Base-by-base conservation (phyloP, 2,888 invertebrate species). In the Lutraria lutraria region DNA sequence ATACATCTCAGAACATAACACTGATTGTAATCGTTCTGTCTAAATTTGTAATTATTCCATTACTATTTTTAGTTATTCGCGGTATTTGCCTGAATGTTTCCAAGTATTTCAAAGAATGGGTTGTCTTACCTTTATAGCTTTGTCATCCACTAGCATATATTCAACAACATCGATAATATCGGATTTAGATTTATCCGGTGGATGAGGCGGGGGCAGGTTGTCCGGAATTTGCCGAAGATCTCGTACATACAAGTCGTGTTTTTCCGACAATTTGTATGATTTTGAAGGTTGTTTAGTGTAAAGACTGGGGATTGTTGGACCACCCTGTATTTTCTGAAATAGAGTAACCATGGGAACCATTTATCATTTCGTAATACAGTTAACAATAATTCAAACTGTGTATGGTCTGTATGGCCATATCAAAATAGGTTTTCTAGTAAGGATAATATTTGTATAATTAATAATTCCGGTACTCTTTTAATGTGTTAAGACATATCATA, bases 111-210 rank as follows among this genome's bases (percentile, higher is more conserved):
- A 43, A 43, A 43, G 43, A 43, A n/a, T 8, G 8, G 43, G 8
- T 8, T 43, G 43, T 43, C 76, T n/a, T 92, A 95, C 95, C 92
- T 89, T 86, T 25, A 93, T 90, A 0, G 94, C 94, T 63, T 87
- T 89, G 53, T 93, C 92, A 86, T 95, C 95, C 15, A 94, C 89
- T 13, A 91, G 89, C 56, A 84, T 85, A 81, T 92, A 95, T 19
- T 92, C 92, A 13, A 82, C 68, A 19, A 90, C 83, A 76, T 93
- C 90, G 34, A 93, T 89, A 54, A 93, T 88, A 83, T 93, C 93
- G 52, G 89, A 60, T 31, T 91, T 92, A 68, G 86, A 90, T 56
- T 89, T 85, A 34, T 86, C 85, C 68, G 91, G 90, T 4, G 93
- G 92, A n/a, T 90, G 92, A 15, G 92, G 93, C 25, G 92, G 93